Evolutionary conservation across 2,888 invertebrate species (phyloP).

Genomic region (Calameuta idolon): DNA sequence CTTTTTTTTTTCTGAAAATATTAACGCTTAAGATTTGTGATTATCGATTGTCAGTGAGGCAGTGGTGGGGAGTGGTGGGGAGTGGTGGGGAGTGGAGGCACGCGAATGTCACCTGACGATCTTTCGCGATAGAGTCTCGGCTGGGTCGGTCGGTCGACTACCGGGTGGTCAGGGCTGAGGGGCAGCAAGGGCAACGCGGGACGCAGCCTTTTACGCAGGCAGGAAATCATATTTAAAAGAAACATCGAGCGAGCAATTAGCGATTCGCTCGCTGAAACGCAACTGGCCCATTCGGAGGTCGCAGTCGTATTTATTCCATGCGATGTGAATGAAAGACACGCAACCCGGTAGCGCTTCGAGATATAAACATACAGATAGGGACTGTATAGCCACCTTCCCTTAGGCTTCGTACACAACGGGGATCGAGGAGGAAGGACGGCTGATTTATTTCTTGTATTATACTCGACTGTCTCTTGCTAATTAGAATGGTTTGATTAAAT

Average conservation of each 20-base stretch:
- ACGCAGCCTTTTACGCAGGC: constrained; percentile 29
- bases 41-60: too few species aligned
- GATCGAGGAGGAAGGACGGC: too few species aligned
- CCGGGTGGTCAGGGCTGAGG: neutral
- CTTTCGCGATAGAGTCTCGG: too few species aligned
- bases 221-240: constrained; percentile 50
- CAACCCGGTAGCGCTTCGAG: neutral
- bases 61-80: too few species aligned
- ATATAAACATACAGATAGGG: neutral
- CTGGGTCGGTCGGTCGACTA: neutral
- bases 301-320: constrained; percentile 17
- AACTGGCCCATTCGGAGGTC: constrained; percentile 7
- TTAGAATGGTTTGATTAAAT: constrained; percentile 62
- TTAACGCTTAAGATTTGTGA: too few species aligned
- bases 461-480: constrained; percentile 37
- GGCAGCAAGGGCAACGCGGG: constrained; percentile 17
- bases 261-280: constrained; percentile 33
- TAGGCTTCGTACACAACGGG: too few species aligned
- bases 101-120: too few species aligned
- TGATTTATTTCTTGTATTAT: too few species aligned
- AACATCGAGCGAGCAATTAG: constrained; percentile 46
- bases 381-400: neutral
- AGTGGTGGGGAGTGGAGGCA: too few species aligned
- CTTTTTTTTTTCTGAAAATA: too few species aligned
- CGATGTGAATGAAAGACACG: constrained; percentile 26